Percentiles rank a stretch among this genome's conserved stretches.
Evolutionary conservation across 2,888 invertebrate genomes (phyloP).

Genomic region (Lasioglossum zephyrum): DNA sequence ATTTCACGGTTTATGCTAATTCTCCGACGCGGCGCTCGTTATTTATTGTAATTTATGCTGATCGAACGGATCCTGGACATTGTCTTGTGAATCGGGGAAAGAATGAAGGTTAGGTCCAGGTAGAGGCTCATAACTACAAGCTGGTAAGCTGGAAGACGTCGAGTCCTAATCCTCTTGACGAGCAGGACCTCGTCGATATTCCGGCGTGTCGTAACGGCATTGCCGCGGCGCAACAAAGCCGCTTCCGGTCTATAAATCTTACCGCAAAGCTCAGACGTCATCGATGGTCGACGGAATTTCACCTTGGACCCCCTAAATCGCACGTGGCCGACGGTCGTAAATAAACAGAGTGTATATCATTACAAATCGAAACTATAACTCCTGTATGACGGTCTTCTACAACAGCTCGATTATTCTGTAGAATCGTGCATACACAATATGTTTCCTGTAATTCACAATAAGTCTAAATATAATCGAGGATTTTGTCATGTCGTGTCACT

Average conservation of each 20-base stretch:
- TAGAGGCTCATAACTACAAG: slow-evolving; percentile 50
- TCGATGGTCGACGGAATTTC: slow-evolving; percentile 32
- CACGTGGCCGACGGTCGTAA: not conserved
- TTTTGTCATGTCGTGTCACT: not conserved
- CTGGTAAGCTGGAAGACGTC: slow-evolving; percentile 57
- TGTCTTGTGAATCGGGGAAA: slow-evolving; percentile 65
- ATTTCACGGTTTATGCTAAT: slow-evolving; percentile 67
- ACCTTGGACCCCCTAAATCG: slow-evolving; percentile 26
- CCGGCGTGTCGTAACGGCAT: slow-evolving; percentile 12
- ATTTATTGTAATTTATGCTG: slow-evolving; percentile 78
- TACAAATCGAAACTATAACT: not conserved
- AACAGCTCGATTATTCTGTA: not conserved
- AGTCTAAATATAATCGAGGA: not conserved
- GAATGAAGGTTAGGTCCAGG: slow-evolving; percentile 57
- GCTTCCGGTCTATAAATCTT: slow-evolving; percentile 57
- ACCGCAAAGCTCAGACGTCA: slow-evolving; percentile 16
- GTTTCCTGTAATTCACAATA: not conserved
- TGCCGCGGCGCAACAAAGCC: slow-evolving; percentile 36
- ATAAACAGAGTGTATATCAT: not conserved
- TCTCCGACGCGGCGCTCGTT: slow-evolving; percentile 68
- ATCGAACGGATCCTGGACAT: slow-evolving; percentile 65
- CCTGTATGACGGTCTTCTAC: not conserved
- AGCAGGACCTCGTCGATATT: slow-evolving; percentile 56
- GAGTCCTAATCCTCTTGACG: slow-evolving; percentile 76
- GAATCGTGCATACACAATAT: not conserved